A percentile compares a stretch with the other conserved stretches of the same genome.
These are phyloP conservation scores for Monopterus albus DNA, from an alignment of 2,113 vertebrate species.

Conservation along the genomic window DNA sequence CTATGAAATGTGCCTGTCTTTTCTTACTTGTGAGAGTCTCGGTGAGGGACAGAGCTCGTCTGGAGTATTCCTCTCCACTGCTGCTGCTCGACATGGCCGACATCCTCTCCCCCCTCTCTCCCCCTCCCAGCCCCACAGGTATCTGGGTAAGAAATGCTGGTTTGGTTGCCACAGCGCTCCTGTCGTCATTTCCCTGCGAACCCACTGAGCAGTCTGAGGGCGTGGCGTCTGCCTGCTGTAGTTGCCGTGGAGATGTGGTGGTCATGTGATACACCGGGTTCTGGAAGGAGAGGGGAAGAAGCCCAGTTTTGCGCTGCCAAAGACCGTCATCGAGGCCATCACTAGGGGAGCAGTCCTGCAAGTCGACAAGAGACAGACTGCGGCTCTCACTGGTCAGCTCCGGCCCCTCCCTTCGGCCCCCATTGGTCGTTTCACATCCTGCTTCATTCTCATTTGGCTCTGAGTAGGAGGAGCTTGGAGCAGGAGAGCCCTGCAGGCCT, in stretches of 20 bases:
- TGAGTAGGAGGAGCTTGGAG: conserved; percentile 96
- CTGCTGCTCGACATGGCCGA: conserved; percentile 77
- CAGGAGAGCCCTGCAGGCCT: conserved; percentile 85
- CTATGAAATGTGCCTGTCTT: too few species aligned
- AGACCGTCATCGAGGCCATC: conserved; percentile 86
- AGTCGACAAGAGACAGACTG: conserved; percentile 96
- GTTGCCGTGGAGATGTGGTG: conserved; percentile 87
- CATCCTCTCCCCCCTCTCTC: conserved; percentile 57
- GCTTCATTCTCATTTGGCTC: conserved; percentile 93
- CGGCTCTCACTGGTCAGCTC: conserved; percentile 93
- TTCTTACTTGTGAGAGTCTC: conserved; percentile 82
- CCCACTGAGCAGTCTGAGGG: conserved; percentile 91
- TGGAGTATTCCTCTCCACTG: conserved; percentile 87
- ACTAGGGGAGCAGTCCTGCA: conserved; percentile 87
- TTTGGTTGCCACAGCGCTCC: conserved; percentile 76
- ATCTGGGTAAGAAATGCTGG: conserved; percentile 85
- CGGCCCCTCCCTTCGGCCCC: conserved; percentile 50
- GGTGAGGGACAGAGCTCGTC: conserved; percentile 88
- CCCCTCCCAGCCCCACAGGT: conserved; percentile 63
- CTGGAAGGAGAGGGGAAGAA: conserved; percentile 96
- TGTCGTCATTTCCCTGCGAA: conserved; percentile 92
- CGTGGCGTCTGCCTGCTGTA: conserved; percentile 44
- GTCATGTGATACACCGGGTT: conserved; percentile 99
- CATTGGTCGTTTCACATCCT: conserved; percentile 66
- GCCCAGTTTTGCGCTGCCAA: conserved; percentile 85